Conservation (phyloP, 2,797 vertebrate species). For the Chrosomus eos region DNA sequence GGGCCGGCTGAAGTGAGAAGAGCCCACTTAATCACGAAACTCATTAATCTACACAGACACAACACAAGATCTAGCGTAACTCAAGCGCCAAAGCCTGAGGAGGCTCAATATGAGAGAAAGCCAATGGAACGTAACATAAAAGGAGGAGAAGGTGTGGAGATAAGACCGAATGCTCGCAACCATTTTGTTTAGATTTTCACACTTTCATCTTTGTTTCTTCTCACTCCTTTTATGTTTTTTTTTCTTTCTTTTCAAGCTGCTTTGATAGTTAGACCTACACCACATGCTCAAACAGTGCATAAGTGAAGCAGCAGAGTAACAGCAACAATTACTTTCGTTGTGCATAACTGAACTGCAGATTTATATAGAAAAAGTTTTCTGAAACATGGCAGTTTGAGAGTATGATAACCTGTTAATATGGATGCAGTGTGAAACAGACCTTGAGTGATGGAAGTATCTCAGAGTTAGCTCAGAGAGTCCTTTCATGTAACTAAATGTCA, state of each 20-base stretch:
- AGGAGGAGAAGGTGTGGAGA: slow-evolving; percentile 27
- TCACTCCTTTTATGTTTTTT: neutral
- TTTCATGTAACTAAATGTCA: slow-evolving; percentile 41
- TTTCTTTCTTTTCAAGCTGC: neutral
- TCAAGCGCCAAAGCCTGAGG: slow-evolving; percentile 11
- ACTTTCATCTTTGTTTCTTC: slow-evolving; percentile 25
- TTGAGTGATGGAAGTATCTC: neutral
- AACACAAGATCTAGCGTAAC: slow-evolving; percentile 6
- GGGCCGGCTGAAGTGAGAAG: neutral
- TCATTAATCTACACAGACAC: slow-evolving; percentile 28
- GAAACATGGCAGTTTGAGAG: neutral
- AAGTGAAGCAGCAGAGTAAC: neutral
- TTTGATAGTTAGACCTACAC: neutral
- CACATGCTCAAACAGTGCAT: neutral
- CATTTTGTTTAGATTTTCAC: neutral
- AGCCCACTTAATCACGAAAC: slow-evolving; percentile 35
- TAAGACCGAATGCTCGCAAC: neutral
- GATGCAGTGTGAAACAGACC: neutral
- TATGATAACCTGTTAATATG: neutral
- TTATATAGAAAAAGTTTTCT: neutral
- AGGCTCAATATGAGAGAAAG: neutral
- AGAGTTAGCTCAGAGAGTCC: neutral
- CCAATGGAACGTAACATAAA: slow-evolving; percentile 25
- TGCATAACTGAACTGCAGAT: neutral
- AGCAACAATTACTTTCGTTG: neutral